Evolutionary conservation across 2,888 invertebrate genomes (phyloP).

Genomic region (Nephrotoma appendiculata): DNA sequence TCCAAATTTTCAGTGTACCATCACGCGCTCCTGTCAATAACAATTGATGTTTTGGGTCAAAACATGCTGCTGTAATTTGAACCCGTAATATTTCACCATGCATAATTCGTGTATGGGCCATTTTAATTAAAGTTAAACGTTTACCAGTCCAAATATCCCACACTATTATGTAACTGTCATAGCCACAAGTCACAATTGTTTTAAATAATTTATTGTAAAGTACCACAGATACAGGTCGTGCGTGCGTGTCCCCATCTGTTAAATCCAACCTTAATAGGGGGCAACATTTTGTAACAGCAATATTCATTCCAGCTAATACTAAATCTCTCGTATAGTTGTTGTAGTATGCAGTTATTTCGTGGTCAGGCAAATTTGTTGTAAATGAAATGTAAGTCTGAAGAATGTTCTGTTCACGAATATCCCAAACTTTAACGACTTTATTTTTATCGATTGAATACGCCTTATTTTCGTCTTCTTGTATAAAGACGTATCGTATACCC

Average conservation of each 20-base stretch:
- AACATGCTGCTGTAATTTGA: slow-evolving; percentile 63
- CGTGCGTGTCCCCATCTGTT: slow-evolving; percentile 60
- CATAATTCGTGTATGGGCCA: slow-evolving; percentile 51
- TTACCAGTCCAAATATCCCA: slow-evolving; percentile 64
- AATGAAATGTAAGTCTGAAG: slow-evolving; percentile 53
- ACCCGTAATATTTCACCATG: slow-evolving; percentile 51
- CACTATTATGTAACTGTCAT: slow-evolving; percentile 65
- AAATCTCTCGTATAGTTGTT: slow-evolving; percentile 49
- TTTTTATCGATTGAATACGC: slow-evolving; percentile 60
- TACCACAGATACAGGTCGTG: slow-evolving; percentile 51
- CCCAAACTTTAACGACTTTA: slow-evolving; percentile 59
- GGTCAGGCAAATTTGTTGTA: slow-evolving; percentile 44
- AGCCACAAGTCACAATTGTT: slow-evolving; percentile 58
- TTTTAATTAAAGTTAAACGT: slow-evolving; percentile 49
- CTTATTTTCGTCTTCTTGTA: slow-evolving; percentile 48
- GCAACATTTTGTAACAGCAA: slow-evolving; percentile 49
- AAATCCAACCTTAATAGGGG: slow-evolving; percentile 47
- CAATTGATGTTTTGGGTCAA: slow-evolving; percentile 57
- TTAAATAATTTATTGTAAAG: slow-evolving; percentile 64
- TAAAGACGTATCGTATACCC: slow-evolving; percentile 47
- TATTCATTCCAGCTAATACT: slow-evolving; percentile 47
- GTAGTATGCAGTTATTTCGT: slow-evolving; percentile 46
- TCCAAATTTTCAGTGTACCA: slow-evolving; percentile 67
- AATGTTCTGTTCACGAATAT: slow-evolving; percentile 47
- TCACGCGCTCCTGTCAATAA: slow-evolving; percentile 65